Evolutionary conservation across 35 echinoderm and acorn worm genomes (phyloP).

Genomic region (Strongylocentrotus purpuratus): DNA sequence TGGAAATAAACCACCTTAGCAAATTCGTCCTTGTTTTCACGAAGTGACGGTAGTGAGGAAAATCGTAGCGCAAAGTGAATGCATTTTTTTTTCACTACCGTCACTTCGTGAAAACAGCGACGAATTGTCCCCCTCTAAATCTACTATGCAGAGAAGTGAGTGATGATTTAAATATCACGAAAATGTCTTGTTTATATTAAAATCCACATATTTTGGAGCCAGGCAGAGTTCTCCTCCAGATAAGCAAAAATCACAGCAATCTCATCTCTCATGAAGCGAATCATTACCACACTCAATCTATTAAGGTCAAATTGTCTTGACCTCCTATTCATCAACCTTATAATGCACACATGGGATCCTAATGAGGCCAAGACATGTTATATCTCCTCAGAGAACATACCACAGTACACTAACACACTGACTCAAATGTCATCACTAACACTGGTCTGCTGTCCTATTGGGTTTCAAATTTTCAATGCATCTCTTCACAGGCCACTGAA

Average conservation of each 20-base stretch:
- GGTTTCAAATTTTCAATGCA: background rate
- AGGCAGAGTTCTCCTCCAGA: background rate
- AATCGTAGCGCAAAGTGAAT: too few species aligned
- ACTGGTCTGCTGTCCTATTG: background rate
- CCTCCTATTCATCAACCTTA: background rate
- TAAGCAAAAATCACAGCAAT: background rate
- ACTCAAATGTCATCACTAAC: slow-evolving; percentile 4
- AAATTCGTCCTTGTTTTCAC: too few species aligned
- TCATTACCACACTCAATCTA: background rate
- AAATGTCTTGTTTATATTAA: background rate
- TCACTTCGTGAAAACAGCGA: too few species aligned
- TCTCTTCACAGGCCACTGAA: background rate
- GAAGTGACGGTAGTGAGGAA: too few species aligned
- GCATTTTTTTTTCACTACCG: too few species aligned
- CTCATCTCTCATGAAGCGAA: background rate
- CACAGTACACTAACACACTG: background rate
- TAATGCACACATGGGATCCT: background rate
- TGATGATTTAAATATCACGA: too few species aligned
- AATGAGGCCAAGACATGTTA: background rate
- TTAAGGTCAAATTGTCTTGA: background rate
- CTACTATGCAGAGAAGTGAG: too few species aligned
- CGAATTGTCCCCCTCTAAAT: too few species aligned
- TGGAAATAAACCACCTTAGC: too few species aligned
- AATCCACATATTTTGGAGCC: background rate
- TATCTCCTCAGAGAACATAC: background rate